These are phyloP conservation scores for Helobdella robusta DNA, from an alignment of 2,888 invertebrate genomes.

Conservation along the genomic window DNA sequence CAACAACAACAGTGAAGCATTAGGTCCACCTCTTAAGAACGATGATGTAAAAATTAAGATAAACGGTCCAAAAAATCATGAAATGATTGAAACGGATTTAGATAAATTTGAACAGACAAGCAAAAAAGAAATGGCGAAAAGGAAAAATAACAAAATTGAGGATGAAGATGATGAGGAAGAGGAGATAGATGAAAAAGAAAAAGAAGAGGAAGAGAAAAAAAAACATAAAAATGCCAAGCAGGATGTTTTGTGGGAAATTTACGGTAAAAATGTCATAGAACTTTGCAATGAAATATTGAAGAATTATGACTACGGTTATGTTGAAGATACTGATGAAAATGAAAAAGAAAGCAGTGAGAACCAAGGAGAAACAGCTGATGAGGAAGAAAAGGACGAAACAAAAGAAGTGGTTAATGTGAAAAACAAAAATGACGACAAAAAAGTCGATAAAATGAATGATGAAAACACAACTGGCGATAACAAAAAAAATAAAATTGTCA, in stretches of 20 bases:
- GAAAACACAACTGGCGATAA: background rate
- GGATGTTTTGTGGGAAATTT: slow-evolving; percentile 6
- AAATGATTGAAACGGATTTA: background rate
- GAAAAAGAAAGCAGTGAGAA: background rate
- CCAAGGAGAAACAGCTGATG: background rate
- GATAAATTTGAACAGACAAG: background rate
- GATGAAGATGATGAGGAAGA: background rate
- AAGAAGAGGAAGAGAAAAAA: background rate
- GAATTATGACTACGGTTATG: background rate
- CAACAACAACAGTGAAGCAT: background rate
- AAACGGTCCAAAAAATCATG: too few species aligned
- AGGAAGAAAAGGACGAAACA: background rate
- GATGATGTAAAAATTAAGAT: background rate
- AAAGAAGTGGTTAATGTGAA: background rate
- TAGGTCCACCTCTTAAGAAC: background rate
- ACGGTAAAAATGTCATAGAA: slow-evolving; percentile 1
- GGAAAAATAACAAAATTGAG: background rate
- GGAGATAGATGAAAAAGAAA: background rate
- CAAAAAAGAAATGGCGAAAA: background rate
- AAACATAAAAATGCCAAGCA: background rate
- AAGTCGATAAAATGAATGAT: background rate
- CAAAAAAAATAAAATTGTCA: background rate
- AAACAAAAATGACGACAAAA: background rate
- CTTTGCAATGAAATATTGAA: background rate
- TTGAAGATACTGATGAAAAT: background rate